A percentile compares a stretch with the other conserved stretches of the same genome.
These are phyloP conservation scores for Papilio polyxenes DNA, from an alignment of 1,140 invertebrate species.

Conservation along the genomic window DNA sequence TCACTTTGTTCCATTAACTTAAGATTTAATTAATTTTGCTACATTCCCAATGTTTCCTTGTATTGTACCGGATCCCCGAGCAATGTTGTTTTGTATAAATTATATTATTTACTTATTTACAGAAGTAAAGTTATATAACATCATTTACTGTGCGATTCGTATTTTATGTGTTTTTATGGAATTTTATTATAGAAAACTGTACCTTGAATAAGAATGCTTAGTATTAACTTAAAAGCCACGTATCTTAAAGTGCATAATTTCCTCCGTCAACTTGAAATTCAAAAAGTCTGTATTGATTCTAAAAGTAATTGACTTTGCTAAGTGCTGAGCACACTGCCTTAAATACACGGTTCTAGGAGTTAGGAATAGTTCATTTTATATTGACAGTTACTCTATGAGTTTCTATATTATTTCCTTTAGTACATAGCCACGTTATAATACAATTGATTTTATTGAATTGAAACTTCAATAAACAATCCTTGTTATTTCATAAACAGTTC, in stretches of 20 bases:
- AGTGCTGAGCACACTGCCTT: neutral
- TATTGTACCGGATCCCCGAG: neutral
- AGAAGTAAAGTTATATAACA: neutral
- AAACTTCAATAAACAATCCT: neutral
- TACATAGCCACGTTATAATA: neutral
- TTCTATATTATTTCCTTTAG: neutral
- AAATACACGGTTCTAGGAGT: neutral
- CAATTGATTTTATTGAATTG: neutral
- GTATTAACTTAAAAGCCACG: too few relatives aligned
- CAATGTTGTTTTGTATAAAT: neutral
- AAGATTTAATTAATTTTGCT: neutral
- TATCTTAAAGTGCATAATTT: neutral
- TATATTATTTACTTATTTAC: neutral
- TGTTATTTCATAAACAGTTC: neutral
- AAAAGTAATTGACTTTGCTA: neutral
- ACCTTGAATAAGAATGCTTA: too few relatives aligned
- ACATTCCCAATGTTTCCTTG: constrained; percentile 11
- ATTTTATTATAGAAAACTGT: too few relatives aligned
- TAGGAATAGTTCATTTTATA: neutral
- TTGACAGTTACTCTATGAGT: neutral
- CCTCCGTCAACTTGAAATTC: neutral
- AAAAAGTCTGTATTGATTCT: neutral
- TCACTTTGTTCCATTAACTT: constrained; percentile 21
- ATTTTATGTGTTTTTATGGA: neutral
- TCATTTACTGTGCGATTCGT: neutral